These are phyloP conservation scores for Burhinus oedicnemus DNA, from an alignment of 2,113 vertebrate genomes.

Conservation along the genomic window DNA sequence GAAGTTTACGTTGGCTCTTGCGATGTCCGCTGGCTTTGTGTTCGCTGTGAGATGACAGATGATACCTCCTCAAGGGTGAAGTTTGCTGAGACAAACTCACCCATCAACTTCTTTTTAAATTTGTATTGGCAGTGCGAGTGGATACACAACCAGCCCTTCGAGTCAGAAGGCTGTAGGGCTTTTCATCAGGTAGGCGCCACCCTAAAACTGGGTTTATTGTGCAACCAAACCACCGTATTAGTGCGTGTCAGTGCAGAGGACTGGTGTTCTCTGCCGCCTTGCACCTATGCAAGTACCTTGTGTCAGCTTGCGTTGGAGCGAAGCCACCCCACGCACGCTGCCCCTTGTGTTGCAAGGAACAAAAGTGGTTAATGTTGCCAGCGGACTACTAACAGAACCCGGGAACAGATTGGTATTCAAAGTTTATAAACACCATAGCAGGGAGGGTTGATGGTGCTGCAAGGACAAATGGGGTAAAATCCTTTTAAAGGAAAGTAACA, in stretches of 20 bases:
- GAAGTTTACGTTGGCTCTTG: constrained; percentile 21
- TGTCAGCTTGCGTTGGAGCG: neutral
- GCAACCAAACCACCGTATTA: neutral
- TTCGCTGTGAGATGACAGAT: constrained; percentile 10
- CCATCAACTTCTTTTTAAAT: neutral
- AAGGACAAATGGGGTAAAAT: neutral
- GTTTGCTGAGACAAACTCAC: neutral
- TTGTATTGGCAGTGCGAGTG: neutral
- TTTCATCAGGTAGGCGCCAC: neutral
- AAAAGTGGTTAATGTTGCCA: neutral
- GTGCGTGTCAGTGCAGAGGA: neutral
- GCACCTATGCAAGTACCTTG: neutral
- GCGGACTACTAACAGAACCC: neutral
- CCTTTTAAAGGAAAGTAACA: neutral
- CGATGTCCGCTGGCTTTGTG: neutral
- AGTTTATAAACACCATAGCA: neutral
- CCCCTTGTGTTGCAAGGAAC: neutral
- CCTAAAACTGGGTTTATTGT: neutral
- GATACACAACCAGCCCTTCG: neutral
- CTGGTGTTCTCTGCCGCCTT: neutral
- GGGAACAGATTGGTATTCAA: neutral
- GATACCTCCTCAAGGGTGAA: neutral
- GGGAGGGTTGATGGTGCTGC: neutral
- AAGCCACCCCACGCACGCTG: neutral
- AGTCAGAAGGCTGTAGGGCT: constrained; percentile 1